Conservation (phyloP, 2,113 vertebrate genomes). For the Bubalus kerabau region DNA sequence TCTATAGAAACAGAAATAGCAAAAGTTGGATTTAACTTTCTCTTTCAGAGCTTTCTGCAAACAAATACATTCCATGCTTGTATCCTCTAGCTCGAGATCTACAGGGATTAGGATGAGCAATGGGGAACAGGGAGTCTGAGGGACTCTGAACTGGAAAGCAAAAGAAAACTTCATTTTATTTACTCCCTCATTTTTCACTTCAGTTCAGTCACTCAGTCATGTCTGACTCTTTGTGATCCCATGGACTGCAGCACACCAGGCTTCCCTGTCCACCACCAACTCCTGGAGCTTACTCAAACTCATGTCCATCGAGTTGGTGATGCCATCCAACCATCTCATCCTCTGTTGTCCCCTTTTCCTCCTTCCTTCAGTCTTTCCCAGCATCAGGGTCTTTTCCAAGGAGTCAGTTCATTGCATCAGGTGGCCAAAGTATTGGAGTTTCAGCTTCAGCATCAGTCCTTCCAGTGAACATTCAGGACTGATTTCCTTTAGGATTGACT, state of each 20-base stretch:
- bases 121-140: neutral
- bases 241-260: neutral
- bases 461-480: neutral
- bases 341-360: neutral
- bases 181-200: conserved; percentile 1
- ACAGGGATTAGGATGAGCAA: neutral
- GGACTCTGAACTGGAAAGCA: neutral
- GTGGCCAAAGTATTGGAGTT: neutral
- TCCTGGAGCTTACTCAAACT: neutral
- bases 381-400: neutral
- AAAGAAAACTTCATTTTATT: neutral
- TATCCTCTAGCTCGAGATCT: neutral
- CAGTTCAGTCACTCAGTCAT: neutral
- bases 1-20: conserved; percentile 15
- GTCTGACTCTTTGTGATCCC: neutral
- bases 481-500: neutral
- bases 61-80: neutral
- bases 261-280: neutral
- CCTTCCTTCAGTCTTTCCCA: neutral
- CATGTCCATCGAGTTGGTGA: neutral
- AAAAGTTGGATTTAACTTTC: neutral
- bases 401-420: neutral
- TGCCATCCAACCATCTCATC: neutral
- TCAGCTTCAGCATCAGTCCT: neutral
- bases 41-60: neutral